These are phyloP conservation scores for Recurvirostra avosetta DNA, from an alignment of 2,113 vertebrate genomes.

Conservation along the genomic window DNA sequence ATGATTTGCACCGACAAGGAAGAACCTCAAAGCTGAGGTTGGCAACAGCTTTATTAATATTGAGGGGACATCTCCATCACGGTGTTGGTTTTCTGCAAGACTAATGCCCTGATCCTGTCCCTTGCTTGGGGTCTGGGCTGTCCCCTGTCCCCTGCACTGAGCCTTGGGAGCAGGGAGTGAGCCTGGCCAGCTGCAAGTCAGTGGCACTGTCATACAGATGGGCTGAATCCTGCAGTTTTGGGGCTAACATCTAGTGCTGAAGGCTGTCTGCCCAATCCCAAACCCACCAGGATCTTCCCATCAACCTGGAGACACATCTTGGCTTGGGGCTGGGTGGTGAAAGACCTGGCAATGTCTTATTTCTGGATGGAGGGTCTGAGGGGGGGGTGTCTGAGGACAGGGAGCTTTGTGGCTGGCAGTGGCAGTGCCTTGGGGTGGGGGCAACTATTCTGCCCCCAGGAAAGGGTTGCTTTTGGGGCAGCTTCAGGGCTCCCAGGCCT, in stretches of 20 bases:
- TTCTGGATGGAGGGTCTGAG: background rate
- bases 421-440: background rate
- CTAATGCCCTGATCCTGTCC: fast-evolving
- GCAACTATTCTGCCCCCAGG: background rate
- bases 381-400: background rate
- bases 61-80: background rate
- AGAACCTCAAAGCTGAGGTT: background rate
- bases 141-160: background rate
- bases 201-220: background rate
- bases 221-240: background rate
- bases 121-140: background rate
- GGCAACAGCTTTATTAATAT: background rate
- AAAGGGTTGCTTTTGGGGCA: background rate
- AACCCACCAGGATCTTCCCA: background rate
- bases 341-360: background rate
- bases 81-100: background rate
- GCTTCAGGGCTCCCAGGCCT: background rate
- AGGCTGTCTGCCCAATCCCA: background rate
- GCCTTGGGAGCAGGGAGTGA: background rate
- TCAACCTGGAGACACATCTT: background rate
- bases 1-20: background rate
- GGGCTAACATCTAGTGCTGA: background rate
- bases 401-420: background rate
- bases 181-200: background rate
- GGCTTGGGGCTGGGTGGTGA: background rate